Conservation (phyloP, 23 tunicate species). For the Clavelina lepadiformis region DNA sequence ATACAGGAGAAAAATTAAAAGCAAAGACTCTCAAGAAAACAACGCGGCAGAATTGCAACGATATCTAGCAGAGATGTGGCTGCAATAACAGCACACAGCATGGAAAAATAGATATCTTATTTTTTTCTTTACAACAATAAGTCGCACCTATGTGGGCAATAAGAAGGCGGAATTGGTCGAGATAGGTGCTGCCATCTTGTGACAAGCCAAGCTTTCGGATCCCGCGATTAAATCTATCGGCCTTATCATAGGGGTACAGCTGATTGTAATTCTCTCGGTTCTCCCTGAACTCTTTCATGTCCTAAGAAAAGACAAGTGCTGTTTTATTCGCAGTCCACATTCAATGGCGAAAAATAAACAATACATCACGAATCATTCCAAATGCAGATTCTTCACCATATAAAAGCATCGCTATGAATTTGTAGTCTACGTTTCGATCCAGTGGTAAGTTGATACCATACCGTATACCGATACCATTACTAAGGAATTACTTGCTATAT, state of each 20-base stretch:
- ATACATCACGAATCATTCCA: too few relatives aligned
- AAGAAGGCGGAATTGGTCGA: conserved; percentile 83
- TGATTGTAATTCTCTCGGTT: conserved; percentile 64
- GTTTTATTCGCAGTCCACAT: too few relatives aligned
- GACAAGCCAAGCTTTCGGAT: conserved; percentile 79
- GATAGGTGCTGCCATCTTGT: conserved; percentile 64
- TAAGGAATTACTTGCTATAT: too few relatives aligned
- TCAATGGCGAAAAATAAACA: too few relatives aligned
- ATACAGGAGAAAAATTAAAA: neutral
- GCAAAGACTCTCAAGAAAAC: neutral
- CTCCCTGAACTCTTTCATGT: conserved; percentile 69
- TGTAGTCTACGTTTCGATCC: too few relatives aligned
- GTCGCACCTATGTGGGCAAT: conserved; percentile 71
- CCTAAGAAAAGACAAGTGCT: conserved; percentile 30
- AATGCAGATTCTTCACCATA: too few relatives aligned
- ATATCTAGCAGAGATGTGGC: neutral
- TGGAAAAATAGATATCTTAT: too few relatives aligned
- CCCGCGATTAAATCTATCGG: conserved; percentile 76
- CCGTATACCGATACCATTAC: too few relatives aligned
- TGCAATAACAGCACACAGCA: too few relatives aligned
- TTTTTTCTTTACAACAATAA: too few relatives aligned
- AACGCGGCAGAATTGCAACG: neutral
- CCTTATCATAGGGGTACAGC: conserved; percentile 77
- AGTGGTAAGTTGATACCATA: too few relatives aligned
- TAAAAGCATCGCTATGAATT: too few relatives aligned